Conservation (phyloP, 2,888 invertebrate genomes). For the Scaptomyza reducta region DNA sequence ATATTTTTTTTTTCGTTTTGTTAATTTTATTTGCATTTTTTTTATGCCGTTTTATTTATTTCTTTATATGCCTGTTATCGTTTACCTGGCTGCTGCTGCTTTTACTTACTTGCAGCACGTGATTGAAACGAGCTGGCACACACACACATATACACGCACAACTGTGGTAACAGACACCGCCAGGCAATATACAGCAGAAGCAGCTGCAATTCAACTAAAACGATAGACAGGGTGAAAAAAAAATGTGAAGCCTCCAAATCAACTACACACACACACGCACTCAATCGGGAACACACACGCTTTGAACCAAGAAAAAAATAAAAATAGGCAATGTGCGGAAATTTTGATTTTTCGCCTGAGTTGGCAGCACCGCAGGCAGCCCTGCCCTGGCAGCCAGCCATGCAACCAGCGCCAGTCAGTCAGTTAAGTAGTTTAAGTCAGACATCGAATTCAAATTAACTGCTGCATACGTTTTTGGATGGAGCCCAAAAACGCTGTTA, state of each 20-base stretch:
- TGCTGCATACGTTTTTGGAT: slow-evolving; percentile 67
- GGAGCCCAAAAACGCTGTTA: slow-evolving; percentile 50
- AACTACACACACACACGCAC: slow-evolving; percentile 22
- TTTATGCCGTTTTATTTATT: slow-evolving; percentile 72
- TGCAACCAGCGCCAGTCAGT: not conserved
- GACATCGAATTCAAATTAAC: slow-evolving; percentile 77
- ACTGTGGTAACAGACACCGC: slow-evolving; percentile 56
- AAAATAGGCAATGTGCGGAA: slow-evolving; percentile 76
- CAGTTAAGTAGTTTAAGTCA: slow-evolving; percentile 63
- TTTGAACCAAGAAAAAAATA: slow-evolving; percentile 28
- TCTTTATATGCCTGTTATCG: slow-evolving; percentile 47
- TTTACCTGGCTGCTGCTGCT: slow-evolving; percentile 26
- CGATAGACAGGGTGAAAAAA: slow-evolving; percentile 23
- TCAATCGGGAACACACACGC: slow-evolving; percentile 20
- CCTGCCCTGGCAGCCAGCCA: slow-evolving; percentile 25
- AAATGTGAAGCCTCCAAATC: slow-evolving; percentile 29
- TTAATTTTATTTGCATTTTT: slow-evolving; percentile 76
- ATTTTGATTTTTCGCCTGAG: slow-evolving; percentile 78
- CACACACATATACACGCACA: slow-evolving; percentile 22
- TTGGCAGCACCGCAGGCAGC: slow-evolving; percentile 53
- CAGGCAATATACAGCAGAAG: slow-evolving; percentile 27
- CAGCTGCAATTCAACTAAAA: slow-evolving; percentile 47
- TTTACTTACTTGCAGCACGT: slow-evolving; percentile 60
- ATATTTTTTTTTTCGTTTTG: slow-evolving; percentile 45
- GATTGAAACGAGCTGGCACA: slow-evolving; percentile 52